Evolutionary conservation across 2,888 invertebrate genomes (phyloP).

Genomic region (Leptogaster cylindrica): DNA sequence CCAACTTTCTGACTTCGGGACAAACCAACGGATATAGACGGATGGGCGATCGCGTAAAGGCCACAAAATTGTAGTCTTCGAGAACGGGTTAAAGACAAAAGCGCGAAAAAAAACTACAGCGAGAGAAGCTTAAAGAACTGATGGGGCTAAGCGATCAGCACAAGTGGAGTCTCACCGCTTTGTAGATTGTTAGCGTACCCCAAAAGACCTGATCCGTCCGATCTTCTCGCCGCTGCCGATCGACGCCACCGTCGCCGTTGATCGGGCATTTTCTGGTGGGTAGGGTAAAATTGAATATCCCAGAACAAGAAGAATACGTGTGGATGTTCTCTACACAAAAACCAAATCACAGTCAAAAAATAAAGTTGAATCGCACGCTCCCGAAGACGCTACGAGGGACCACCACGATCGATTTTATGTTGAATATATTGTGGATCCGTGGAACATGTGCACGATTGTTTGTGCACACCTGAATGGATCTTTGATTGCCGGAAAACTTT

Average conservation of each 20-base stretch:
- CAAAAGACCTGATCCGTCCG: conserved; percentile 26
- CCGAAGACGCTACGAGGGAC: conserved; percentile 11
- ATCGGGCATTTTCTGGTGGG: too few relatives aligned
- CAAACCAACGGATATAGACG: neutral
- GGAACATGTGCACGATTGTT: conserved; percentile 30
- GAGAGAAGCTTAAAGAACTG: too few relatives aligned
- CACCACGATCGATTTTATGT: neutral
- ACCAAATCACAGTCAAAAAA: conserved; percentile 34
- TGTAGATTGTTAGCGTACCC: conserved; percentile 17
- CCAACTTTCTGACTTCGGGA: conserved; percentile 6
- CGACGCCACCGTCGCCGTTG: conserved; percentile 3
- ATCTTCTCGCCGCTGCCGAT: conserved; percentile 16
- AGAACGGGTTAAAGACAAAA: neutral
- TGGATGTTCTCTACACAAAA: conserved; percentile 34
- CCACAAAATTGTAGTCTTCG: neutral
- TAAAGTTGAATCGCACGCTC: conserved; percentile 8
- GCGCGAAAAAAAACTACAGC: too few relatives aligned
- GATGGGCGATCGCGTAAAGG: neutral
- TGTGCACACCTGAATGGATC: conserved; percentile 31
- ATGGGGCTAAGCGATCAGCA: neutral
- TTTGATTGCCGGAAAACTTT: conserved; percentile 4
- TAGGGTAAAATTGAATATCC: too few relatives aligned
- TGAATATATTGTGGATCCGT: neutral
- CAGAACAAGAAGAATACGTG: too few relatives aligned
- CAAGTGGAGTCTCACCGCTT: conserved; percentile 20